Conservation (phyloP, 2,113 vertebrate species). For the Phrynocephalus versicolor region DNA sequence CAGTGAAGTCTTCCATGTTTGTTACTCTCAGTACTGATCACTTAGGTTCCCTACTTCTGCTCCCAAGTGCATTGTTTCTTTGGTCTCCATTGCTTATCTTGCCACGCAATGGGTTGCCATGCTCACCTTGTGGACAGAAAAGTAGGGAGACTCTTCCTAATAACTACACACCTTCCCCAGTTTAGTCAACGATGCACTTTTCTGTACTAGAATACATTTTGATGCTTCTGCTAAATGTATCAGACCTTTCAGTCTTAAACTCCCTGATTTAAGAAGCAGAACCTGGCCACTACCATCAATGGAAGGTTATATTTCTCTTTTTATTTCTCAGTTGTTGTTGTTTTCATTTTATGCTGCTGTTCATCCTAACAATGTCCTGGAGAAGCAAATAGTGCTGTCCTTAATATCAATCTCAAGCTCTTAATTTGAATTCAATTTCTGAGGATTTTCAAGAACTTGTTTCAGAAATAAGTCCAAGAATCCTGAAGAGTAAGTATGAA, state of each 20-base stretch:
- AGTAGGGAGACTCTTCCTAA: neutral
- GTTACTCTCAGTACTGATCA: neutral
- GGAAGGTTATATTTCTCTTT: too few species aligned
- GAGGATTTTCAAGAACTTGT: conserved; percentile 5
- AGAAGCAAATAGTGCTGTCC: neutral
- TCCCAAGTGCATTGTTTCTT: neutral
- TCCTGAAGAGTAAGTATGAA: neutral
- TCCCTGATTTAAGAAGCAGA: neutral
- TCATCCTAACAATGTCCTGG: neutral
- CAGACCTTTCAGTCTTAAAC: neutral
- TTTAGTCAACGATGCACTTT: neutral
- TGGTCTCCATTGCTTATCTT: neutral
- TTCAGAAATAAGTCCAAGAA: neutral
- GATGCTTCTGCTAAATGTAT: neutral
- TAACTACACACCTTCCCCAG: neutral
- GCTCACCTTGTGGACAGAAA: neutral
- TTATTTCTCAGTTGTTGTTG: neutral
- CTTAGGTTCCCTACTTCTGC: neutral
- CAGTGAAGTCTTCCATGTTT: neutral
- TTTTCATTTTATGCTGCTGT: neutral
- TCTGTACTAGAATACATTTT: neutral
- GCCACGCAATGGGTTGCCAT: too few species aligned
- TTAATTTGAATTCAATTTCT: neutral
- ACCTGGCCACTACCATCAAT: neutral
- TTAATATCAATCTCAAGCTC: neutral